phyloP scores from a whole-genome alignment of 2,888 invertebrate species.

The Dascillus cervinus region DNA sequence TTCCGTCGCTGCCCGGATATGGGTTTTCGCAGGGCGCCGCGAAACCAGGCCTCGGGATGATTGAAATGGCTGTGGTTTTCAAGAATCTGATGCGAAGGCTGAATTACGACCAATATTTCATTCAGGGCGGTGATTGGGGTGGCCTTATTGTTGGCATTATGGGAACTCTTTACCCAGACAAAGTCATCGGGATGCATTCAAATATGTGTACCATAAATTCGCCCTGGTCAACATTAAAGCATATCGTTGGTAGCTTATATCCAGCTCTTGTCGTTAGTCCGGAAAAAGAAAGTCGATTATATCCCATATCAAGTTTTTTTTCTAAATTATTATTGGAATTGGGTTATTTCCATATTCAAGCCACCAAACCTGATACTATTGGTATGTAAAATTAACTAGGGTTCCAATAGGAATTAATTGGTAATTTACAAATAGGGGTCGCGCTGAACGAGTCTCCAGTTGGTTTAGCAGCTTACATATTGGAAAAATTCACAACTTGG shows the following conservation, averaged over 20 bases:
- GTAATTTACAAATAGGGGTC: constrained; percentile 42
- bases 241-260: constrained; percentile 37
- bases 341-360: constrained; percentile 69
- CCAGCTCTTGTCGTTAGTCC: constrained; percentile 37
- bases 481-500: constrained; percentile 77
- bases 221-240: constrained; percentile 2
- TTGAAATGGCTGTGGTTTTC: constrained; percentile 52
- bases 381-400: constrained; percentile 45
- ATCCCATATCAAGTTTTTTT: constrained; percentile 42
- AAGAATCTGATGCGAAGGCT: constrained; percentile 63
- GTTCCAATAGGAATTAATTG: not conserved
- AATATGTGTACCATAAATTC: constrained; percentile 40
- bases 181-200: constrained; percentile 49
- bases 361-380: constrained; percentile 83
- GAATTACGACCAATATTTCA: constrained; percentile 57
- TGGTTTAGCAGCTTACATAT: constrained; percentile 75
- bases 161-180: constrained; percentile 54
- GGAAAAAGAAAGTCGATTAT: constrained; percentile 44
- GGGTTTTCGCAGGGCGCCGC: constrained; percentile 45
- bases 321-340: constrained; percentile 45
- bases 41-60: constrained; percentile 52
- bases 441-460: constrained; percentile 65
- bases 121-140: constrained; percentile 83
- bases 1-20: constrained; percentile 47
- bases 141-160: constrained; percentile 54